phyloP scores from a whole-genome alignment of 2,797 vertebrate genomes.

The Crocodylus rhombifer region DNA sequence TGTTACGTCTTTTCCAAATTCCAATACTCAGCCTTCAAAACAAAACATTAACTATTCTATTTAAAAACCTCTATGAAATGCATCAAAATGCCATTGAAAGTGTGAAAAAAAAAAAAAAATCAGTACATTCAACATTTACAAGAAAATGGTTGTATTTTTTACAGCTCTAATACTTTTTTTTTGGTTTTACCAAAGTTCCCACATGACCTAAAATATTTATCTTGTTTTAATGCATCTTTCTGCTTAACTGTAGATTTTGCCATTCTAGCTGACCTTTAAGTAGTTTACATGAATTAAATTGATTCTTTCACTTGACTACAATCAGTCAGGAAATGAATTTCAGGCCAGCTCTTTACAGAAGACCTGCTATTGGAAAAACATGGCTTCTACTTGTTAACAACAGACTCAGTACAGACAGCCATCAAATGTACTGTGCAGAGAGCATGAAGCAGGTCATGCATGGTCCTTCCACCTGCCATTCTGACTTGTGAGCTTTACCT shows the following conservation, averaged over 20 bases:
- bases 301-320: neutral
- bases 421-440: neutral
- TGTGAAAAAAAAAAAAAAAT: neutral
- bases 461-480: neutral
- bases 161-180: neutral
- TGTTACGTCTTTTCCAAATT: neutral
- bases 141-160: neutral
- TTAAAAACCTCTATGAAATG: neutral
- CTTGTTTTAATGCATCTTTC: neutral
- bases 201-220: neutral
- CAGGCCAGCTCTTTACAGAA: neutral
- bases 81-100: neutral
- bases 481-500: neutral
- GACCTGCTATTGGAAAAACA: fast-evolving
- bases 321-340: neutral
- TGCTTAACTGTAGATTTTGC: neutral
- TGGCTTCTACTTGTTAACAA: neutral
- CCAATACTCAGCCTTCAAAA: neutral
- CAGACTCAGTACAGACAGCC: fast-evolving
- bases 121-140: neutral
- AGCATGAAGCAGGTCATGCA: neutral
- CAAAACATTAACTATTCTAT: neutral
- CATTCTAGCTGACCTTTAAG: neutral
- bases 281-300: neutral
- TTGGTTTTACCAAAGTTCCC: neutral